These are phyloP conservation scores for Cylas formicarius DNA, from an alignment of 1,140 invertebrate species.

Conservation along the genomic window DNA sequence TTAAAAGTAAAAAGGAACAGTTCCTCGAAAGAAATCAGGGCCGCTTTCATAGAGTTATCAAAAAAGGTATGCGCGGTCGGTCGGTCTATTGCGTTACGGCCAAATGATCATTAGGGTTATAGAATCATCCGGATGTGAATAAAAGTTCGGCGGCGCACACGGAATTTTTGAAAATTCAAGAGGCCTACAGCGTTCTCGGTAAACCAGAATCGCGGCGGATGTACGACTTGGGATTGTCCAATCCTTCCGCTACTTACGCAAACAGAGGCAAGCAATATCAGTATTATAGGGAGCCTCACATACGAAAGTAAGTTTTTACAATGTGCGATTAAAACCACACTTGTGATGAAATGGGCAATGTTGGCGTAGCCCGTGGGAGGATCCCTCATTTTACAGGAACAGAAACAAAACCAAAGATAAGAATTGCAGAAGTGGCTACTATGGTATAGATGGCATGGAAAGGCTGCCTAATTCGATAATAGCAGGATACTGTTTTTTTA, in stretches of 20 bases:
- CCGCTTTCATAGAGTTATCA: slow-evolving; percentile 43
- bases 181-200: slow-evolving; percentile 50
- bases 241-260: slow-evolving; percentile 2
- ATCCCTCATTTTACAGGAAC: slow-evolving; percentile 30
- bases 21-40: slow-evolving; percentile 40
- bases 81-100: slow-evolving; percentile 10
- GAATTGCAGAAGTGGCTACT: slow-evolving; percentile 44
- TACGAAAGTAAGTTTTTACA: slow-evolving; percentile 11
- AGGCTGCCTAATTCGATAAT: slow-evolving; percentile 51
- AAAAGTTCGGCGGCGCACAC: slow-evolving; percentile 41
- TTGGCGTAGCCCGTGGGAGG: slow-evolving; percentile 38
- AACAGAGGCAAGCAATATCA: neutral
- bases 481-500: slow-evolving; percentile 45
- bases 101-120: slow-evolving; percentile 22
- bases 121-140: slow-evolving; percentile 50
- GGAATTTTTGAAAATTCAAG: slow-evolving; percentile 48
- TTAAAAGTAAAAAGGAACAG: slow-evolving; percentile 40
- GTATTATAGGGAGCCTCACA: neutral
- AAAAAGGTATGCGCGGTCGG: slow-evolving; percentile 38
- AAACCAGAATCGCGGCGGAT: slow-evolving; percentile 40
- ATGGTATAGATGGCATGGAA: slow-evolving; percentile 51
- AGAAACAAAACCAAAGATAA: slow-evolving; percentile 35
- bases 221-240: slow-evolving; percentile 43
- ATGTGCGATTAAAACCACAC: slow-evolving; percentile 6
- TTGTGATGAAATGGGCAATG: slow-evolving; percentile 6